Percentiles rank a stretch among this genome's conserved stretches.
Evolutionary conservation across 2,797 vertebrate species (phyloP).

Genomic region (Propithecus deckenii): DNA sequence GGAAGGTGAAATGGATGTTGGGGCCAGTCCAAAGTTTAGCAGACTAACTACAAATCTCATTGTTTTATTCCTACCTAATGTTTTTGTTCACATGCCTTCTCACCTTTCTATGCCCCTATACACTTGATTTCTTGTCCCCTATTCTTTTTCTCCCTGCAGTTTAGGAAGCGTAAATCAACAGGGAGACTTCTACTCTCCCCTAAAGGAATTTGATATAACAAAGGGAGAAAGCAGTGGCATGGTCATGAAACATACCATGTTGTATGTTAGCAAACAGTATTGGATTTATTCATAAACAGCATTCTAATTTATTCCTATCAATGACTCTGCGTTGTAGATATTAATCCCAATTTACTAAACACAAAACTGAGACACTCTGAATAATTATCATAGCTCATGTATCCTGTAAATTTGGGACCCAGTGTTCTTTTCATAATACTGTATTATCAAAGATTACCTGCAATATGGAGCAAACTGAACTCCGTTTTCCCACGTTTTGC

Average conservation of each 20-base stretch:
- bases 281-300: neutral
- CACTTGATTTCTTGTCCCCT: neutral
- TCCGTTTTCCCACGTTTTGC: neutral
- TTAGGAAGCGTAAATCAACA: neutral
- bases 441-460: neutral
- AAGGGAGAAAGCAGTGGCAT: neutral
- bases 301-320: neutral
- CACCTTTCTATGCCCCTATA: neutral
- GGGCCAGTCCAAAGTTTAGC: neutral
- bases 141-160: neutral
- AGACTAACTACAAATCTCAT: neutral
- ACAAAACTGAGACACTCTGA: neutral
- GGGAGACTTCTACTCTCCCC: neutral
- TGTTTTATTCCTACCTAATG: neutral
- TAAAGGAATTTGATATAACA: neutral
- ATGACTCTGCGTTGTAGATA: neutral
- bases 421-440: neutral
- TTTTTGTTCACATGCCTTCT: neutral
- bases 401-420: neutral
- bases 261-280: neutral
- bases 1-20: neutral
- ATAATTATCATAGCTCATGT: neutral
- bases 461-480: neutral
- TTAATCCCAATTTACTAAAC: neutral
- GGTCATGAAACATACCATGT: neutral